Evolutionary conservation across 2,113 vertebrate genomes (phyloP), one percentile per base, ranked within the genome.

Genomic region (Noctilio leporinus): DNA sequence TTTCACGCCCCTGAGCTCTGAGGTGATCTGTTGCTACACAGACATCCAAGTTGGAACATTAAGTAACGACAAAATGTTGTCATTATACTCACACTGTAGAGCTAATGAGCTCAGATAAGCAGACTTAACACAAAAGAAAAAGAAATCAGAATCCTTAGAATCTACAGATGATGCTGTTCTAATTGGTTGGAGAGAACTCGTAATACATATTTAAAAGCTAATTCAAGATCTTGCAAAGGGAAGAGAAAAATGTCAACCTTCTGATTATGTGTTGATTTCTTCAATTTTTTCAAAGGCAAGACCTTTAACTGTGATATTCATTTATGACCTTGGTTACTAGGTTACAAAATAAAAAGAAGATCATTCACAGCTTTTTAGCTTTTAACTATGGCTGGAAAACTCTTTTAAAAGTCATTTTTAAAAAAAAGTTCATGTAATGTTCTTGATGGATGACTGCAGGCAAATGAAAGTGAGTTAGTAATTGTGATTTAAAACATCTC

Each of bases 261-360:
- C 24, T 69, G 43, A 69, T 85, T 67, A 81, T 47, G 33, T 30
- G 30, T 77, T 85, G 47, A 67, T 28, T 28, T 64, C 67, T 35
- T n/a, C 51, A 53, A 33, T 15, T 84, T 57, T 87, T 73, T 62
- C 64, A 73, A 73, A 67, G 51, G 65, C 28, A 77, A 77, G 83
- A 80, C n/a, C 5, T 72, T 91, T 84, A 88, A n/a, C 51, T 65
- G 12, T 86, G 69, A 51, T 35, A 53, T 78, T 83, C 73, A 72
- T 64, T 89, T 85, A 85, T 87, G 53, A 64, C 55, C 51, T 93
- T 91, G 70, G 94, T 94, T 75, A 93, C 82, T 51, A 94, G 53
- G 67, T 83, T 95, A 85, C 75, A 92, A 91, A 78, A 78, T 20
- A 33, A 86, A 70, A 92, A 78, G 85, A 75, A 69, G 69, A 47